These are phyloP conservation scores for Acleris emargana DNA, from an alignment of 2,888 invertebrate genomes.

Conservation along the genomic window DNA sequence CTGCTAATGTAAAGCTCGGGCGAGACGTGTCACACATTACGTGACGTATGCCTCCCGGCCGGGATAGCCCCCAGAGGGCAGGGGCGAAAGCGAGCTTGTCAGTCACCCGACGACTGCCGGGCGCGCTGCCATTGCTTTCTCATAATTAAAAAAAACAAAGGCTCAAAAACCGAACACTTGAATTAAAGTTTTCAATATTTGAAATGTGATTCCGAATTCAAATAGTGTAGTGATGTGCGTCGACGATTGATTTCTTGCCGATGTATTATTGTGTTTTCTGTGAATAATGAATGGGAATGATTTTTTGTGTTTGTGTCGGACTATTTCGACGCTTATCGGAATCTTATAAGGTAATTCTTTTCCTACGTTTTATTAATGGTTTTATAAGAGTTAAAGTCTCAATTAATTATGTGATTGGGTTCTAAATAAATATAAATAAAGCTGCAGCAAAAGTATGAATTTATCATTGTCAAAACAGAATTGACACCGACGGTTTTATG, in stretches of 20 bases:
- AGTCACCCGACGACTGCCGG: constrained; percentile 34
- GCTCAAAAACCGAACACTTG: not conserved
- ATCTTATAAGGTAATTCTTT: constrained; percentile 62
- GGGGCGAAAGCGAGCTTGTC: constrained; percentile 22
- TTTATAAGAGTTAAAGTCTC: no score
- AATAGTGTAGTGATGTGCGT: constrained; percentile 36
- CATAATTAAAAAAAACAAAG: constrained; percentile 2
- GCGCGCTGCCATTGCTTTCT: constrained; percentile 17
- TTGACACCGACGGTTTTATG: no score
- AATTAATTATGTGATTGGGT: no score
- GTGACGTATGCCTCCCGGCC: not conserved
- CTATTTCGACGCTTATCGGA: constrained; percentile 52
- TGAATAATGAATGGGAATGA: constrained; percentile 53
- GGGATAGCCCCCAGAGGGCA: constrained; percentile 10
- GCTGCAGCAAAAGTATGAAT: no score
- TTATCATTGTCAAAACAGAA: no score
- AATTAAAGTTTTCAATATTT: constrained; percentile 8
- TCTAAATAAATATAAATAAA: no score
- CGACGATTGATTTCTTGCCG: constrained; percentile 40
- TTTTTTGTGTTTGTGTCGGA: constrained; percentile 40
- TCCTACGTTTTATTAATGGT: not conserved
- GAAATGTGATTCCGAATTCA: constrained; percentile 29
- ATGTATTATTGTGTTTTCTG: constrained; percentile 39
- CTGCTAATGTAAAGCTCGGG: not conserved
- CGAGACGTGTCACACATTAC: constrained; percentile 8